Conservation (phyloP, 2,888 invertebrate genomes). For the Encarsia formosa region DNA sequence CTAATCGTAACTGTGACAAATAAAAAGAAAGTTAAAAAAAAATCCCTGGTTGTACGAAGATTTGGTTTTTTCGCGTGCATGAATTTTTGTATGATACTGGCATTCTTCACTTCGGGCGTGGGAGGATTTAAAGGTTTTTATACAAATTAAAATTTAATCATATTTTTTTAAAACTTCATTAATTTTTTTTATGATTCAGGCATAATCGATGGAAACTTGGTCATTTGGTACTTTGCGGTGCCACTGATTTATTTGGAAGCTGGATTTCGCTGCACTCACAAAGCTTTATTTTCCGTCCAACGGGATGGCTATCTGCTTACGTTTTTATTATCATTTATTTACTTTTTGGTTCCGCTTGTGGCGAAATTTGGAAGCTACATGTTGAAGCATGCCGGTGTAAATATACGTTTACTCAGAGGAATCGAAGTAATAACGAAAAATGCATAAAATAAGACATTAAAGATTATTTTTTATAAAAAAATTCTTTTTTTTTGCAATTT, state of each 20-base stretch:
- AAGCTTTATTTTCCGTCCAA: conserved; percentile 39
- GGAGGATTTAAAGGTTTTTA: conserved; percentile 42
- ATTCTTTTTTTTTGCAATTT: conserved; percentile 21
- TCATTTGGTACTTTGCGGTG: conserved; percentile 45
- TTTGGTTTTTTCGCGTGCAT: conserved; percentile 45
- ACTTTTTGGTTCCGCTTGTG: conserved; percentile 42
- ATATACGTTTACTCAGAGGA: conserved; percentile 46
- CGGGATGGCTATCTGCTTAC: conserved; percentile 40
- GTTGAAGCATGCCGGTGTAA: conserved; percentile 38
- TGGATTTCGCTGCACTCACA: conserved; percentile 42
- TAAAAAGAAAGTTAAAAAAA: conserved; percentile 25
- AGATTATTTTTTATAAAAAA: neutral
- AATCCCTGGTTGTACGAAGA: conserved; percentile 25
- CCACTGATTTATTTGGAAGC: conserved; percentile 48
- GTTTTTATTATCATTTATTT: conserved; percentile 43
- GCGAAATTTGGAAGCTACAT: conserved; percentile 40
- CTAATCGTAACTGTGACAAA: conserved; percentile 15
- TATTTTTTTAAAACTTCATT: too few species aligned
- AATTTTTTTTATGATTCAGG: too few species aligned
- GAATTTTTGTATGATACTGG: conserved; percentile 44
- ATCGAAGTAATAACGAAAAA: conserved; percentile 42
- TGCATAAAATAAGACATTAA: neutral
- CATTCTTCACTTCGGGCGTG: conserved; percentile 41
- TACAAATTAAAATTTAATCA: neutral
- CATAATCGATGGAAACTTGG: conserved; percentile 41